Evolutionary conservation across 1,140 invertebrate genomes (phyloP).

Genomic region (Acromyrmex charruanus): DNA sequence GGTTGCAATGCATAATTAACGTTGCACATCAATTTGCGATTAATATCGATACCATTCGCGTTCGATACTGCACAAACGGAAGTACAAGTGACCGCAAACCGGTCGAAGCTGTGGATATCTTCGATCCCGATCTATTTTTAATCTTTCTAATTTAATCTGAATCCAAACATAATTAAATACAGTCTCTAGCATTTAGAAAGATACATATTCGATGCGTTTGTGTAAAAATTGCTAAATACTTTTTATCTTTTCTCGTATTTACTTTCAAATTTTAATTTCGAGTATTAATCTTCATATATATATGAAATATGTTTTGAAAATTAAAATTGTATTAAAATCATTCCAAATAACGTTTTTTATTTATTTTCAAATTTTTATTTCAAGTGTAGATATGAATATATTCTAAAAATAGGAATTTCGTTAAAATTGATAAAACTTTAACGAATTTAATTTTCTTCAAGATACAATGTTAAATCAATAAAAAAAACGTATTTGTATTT

Average conservation of each 20-base stretch:
- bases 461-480: background rate
- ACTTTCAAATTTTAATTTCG: background rate
- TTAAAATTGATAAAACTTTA: background rate
- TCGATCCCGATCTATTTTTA: background rate
- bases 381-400: background rate
- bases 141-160: background rate
- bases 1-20: slow-evolving; percentile 36
- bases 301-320: background rate
- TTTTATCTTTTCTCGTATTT: background rate
- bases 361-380: background rate
- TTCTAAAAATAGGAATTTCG: background rate
- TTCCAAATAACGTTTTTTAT: background rate
- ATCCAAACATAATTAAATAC: background rate
- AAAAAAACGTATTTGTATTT: background rate
- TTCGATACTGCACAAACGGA: background rate
- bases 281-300: too few relatives aligned
- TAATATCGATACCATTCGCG: background rate
- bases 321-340: background rate
- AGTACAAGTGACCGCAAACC: background rate
- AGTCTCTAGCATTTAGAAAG: background rate
- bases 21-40: background rate
- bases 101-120: background rate
- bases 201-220: background rate
- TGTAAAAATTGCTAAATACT: background rate
- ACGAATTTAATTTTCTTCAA: background rate